phyloP scores from a whole-genome alignment of 2,113 vertebrate species.

The Fregetta grallaria region DNA sequence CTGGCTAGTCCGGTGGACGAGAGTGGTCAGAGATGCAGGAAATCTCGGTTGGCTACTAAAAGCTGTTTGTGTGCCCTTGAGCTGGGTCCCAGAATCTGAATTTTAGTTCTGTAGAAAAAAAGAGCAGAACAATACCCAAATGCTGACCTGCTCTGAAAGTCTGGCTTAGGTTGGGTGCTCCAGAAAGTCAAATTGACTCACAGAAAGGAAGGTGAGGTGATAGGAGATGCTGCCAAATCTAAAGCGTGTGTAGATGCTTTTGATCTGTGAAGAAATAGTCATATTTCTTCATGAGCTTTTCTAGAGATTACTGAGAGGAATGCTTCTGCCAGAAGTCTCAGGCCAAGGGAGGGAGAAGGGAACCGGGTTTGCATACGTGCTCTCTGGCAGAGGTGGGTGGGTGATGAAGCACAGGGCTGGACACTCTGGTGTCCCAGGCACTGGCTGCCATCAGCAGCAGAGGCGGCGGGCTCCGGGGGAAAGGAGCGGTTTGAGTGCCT shows the following conservation, averaged over 20 bases:
- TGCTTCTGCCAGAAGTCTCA: neutral
- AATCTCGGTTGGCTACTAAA: neutral
- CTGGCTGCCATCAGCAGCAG: neutral
- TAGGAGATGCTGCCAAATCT: neutral
- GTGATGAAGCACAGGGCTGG: neutral
- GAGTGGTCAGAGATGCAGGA: neutral
- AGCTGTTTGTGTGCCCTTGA: neutral
- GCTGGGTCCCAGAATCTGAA: neutral
- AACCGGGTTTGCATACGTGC: accelerated
- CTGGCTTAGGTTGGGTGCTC: neutral
- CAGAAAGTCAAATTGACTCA: neutral
- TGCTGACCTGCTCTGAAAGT: neutral
- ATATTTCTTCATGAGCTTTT: neutral
- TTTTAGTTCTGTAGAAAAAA: neutral
- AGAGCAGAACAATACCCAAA: neutral
- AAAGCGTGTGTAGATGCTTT: neutral
- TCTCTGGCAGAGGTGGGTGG: accelerated
- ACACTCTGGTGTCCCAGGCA: accelerated
- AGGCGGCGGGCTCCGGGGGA: neutral
- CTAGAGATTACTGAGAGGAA: neutral
- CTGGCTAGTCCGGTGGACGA: neutral
- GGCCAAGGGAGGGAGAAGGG: neutral
- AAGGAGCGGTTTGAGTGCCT: neutral
- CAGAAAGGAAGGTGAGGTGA: neutral
- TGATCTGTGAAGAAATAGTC: neutral